Percentiles rank a stretch among this genome's conserved stretches.
These are phyloP conservation scores for Hesperophylax magnus DNA, from an alignment of 1,140 invertebrate genomes.

Conservation along the genomic window DNA sequence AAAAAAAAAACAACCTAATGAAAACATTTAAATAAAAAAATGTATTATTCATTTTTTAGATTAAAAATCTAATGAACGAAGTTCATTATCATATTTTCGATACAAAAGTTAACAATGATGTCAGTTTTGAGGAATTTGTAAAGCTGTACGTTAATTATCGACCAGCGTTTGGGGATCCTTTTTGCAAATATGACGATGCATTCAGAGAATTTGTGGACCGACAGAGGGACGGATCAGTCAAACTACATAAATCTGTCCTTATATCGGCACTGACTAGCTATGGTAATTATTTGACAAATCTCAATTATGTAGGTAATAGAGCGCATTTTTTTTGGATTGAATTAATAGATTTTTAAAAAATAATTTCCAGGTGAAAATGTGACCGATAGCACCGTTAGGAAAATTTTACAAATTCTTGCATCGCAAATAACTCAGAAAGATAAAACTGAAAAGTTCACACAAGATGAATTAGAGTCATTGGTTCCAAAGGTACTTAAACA, in stretches of 20 bases:
- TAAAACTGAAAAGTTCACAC: constrained; percentile 8
- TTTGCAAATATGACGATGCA: constrained; percentile 23
- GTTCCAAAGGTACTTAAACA: constrained; percentile 6
- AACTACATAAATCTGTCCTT: constrained; percentile 19
- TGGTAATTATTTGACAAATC: constrained; percentile 10
- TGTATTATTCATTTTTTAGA: constrained; percentile 28
- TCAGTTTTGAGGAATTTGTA: constrained; percentile 40
- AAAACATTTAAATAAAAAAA: no score
- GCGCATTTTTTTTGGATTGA: background rate
- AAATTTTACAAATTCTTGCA: constrained; percentile 8
- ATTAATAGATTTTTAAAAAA: background rate
- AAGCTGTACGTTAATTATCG: constrained; percentile 41
- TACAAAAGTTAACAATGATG: constrained; percentile 25
- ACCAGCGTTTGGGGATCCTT: constrained; percentile 28
- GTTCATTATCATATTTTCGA: constrained; percentile 34
- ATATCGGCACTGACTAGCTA: constrained; percentile 18
- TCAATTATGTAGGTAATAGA: no score
- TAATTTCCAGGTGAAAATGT: constrained; percentile 28
- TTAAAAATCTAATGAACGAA: constrained; percentile 31
- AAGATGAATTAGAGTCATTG: constrained; percentile 15
- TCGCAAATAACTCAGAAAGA: constrained; percentile 3
- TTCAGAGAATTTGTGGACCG: constrained; percentile 19
- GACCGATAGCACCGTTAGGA: background rate
- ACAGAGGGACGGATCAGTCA: constrained; percentile 13
- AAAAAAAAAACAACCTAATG: no score